Conservation (phyloP, 2,113 vertebrate species). For the Tenebrosternarchus preto region DNA sequence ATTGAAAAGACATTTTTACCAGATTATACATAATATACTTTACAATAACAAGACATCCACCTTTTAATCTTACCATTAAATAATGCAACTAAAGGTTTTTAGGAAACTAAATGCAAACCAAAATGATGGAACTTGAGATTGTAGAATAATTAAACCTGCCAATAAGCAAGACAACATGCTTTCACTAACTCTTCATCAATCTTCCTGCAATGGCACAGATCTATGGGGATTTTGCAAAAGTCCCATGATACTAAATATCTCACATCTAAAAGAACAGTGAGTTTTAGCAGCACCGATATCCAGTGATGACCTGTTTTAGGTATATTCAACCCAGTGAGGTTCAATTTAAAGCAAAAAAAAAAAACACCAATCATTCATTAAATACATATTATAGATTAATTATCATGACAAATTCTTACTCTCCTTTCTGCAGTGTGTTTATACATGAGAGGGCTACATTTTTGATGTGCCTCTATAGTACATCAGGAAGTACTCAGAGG, state of each 20-base stretch:
- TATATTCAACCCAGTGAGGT: not conserved
- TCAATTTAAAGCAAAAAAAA: not conserved
- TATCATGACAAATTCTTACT: not conserved
- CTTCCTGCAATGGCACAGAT: not conserved
- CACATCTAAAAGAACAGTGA: not conserved
- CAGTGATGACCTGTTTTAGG: not conserved
- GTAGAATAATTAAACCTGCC: not conserved
- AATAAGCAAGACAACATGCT: not conserved
- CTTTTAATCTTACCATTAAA: slow-evolving; percentile 15
- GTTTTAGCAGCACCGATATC: slow-evolving; percentile 28
- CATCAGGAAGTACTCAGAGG: not conserved
- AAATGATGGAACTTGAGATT: not conserved
- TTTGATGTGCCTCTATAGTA: slow-evolving; percentile 8
- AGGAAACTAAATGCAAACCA: not conserved
- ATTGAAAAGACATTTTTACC: not conserved
- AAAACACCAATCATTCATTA: not conserved
- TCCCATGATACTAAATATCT: not conserved
- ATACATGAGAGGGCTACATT: slow-evolving; percentile 9
- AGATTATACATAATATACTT: not conserved
- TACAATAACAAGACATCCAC: not conserved
- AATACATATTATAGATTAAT: not conserved
- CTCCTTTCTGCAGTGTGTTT: not conserved
- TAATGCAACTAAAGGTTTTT: not conserved
- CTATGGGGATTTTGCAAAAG: not conserved
- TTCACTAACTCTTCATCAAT: not conserved